phyloP scores from a whole-genome alignment of 2,888 invertebrate genomes.

The Troides helena region DNA sequence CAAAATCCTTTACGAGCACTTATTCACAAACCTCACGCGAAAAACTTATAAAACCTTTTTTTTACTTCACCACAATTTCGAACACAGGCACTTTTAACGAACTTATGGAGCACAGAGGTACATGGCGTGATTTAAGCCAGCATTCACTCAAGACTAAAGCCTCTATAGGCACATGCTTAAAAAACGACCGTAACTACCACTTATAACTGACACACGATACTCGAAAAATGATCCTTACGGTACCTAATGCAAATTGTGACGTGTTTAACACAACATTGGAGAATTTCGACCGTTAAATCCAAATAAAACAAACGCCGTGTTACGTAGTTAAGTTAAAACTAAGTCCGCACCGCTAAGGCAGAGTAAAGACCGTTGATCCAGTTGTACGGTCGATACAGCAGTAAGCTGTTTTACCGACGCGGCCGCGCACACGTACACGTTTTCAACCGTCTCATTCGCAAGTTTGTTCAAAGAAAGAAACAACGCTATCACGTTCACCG shows the following conservation, averaged over 20 bases:
- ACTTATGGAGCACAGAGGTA: conserved; percentile 65
- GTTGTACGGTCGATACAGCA: conserved; percentile 70
- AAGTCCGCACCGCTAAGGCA: conserved; percentile 71
- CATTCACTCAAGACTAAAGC: conserved; percentile 67
- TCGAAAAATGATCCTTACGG: conserved; percentile 52
- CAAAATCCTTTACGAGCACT: conserved; percentile 65
- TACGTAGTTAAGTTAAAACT: conserved; percentile 74
- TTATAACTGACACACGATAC: conserved; percentile 43
- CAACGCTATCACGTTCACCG: conserved; percentile 47
- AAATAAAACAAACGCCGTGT: conserved; percentile 62
- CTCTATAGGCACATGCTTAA: conserved; percentile 49
- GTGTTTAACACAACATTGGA: conserved; percentile 64
- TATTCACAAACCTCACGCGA: conserved; percentile 56
- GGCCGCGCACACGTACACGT: conserved; percentile 38
- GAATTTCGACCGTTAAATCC: conserved; percentile 55
- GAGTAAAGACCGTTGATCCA: conserved; percentile 78
- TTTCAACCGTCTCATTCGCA: conserved; percentile 47
- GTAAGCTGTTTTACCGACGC: conserved; percentile 68
- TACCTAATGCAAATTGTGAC: conserved; percentile 48
- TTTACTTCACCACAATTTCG: conserved; percentile 65
- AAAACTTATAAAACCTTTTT: conserved; percentile 56
- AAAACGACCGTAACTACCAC: conserved; percentile 46
- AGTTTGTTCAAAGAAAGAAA: conserved; percentile 44
- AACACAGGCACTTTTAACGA: conserved; percentile 76
- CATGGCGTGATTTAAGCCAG: conserved; percentile 70